Evolutionary conservation across 1,140 invertebrate species (phyloP), one percentile per base, ranked within the genome.

Genomic region (Drosophila insularis): DNA sequence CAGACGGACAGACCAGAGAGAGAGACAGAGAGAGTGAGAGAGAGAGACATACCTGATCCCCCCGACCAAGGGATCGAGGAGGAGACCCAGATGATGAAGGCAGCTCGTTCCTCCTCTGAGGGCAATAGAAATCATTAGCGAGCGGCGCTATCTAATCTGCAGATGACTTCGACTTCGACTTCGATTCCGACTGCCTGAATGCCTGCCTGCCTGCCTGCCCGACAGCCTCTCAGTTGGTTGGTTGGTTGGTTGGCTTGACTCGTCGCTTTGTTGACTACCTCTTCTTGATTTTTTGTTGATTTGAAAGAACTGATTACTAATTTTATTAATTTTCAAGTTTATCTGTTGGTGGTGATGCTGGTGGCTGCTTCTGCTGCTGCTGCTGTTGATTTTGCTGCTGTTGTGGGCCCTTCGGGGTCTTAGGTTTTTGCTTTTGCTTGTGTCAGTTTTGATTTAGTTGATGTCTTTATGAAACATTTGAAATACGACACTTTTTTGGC

Each of bases 401-500:
- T 39, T 58, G 23, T 59, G 78, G 73, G 56, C 79, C 39, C 65
- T 56, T 23, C 27, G 27, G 53, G 69, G 72, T 68, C 67, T 85
- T 80, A 68, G 75, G 82, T 73, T 21, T 21, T 50, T 50, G 72
- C 27, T 46, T 40, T 58, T 37, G 71, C 81, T 82, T 76, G 89
- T 89, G 84, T 89, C 84, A 77, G 80, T 89, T 74, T 89, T 89
- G 84, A 89, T 89, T 89, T 89, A 89, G 84, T 89, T 89, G 84
- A 89, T 89, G 84, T 89, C 84, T 89, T 89, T 89, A 89, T 87
- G 84, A 84, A 87, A 81, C 84, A 89, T 89, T 89, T 89, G 84
- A 89, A 89, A 89, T 62, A 89, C 84, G 84, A 89, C 85, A 89
- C 84, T 89, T 89, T 86, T 76, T 79, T 78, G 13, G 40, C 14